phyloP scores from a whole-genome alignment of 2,113 vertebrate genomes.

The Felis catus region DNA sequence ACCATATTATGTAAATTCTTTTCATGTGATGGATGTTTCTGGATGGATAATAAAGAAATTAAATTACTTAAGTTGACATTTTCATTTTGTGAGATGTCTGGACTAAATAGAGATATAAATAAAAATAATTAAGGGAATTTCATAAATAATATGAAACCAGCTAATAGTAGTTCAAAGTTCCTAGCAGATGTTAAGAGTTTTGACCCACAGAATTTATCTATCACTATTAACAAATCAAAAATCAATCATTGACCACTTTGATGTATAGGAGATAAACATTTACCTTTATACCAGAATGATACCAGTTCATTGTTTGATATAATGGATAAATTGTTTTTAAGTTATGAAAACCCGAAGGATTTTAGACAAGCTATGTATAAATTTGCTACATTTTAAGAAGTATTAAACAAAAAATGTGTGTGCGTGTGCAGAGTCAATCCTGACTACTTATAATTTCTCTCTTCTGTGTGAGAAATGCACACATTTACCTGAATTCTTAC shows the following conservation, averaged over 20 bases:
- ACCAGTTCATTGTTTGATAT: not conserved
- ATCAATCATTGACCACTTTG: not conserved
- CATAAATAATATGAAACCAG: not conserved
- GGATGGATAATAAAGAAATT: slow-evolving; percentile 10
- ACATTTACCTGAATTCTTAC: not conserved
- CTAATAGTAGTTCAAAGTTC: not conserved
- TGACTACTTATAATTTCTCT: not conserved
- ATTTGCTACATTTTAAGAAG: not conserved
- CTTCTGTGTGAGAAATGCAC: not conserved
- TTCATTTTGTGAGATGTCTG: not conserved
- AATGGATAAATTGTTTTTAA: not conserved
- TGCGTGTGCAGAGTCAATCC: not conserved
- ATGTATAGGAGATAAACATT: not conserved
- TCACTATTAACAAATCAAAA: slow-evolving; percentile 1
- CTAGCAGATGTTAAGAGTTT: slow-evolving; percentile 18
- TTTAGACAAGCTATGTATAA: not conserved
- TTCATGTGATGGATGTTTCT: not conserved
- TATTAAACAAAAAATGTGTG: not conserved
- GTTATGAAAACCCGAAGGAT: not conserved
- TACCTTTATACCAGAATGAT: not conserved
- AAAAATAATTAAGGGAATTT: not conserved
- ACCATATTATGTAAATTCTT: not conserved
- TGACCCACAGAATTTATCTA: not conserved
- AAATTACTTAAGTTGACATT: not conserved
- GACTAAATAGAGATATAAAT: not conserved